Evolutionary conservation across 2,888 invertebrate species (phyloP), one percentile per base, ranked within the genome.

Genomic region (Drosophila algonquin): DNA sequence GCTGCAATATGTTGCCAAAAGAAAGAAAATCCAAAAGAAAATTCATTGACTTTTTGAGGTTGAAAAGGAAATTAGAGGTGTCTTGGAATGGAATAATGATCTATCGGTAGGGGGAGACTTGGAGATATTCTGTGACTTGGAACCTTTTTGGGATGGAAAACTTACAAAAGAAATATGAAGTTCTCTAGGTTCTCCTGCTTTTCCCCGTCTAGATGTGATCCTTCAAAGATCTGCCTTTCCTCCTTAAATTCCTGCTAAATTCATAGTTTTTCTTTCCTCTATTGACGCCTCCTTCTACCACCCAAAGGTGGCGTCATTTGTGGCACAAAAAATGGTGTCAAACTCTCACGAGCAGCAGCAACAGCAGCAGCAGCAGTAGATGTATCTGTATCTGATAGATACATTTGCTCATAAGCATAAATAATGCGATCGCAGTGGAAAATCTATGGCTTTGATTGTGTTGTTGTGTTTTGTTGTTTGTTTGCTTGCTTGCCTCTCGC

Each of bases 341-440:
- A 7, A 81, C 27, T 74, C 85, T 73, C 67, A 73, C 79, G 76
- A 75, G 59, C 77, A 63, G 57, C 77, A 50, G 52, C 52, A 24
- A 61, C 50, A 75, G 59, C 77, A 63, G 57, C 77, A 50, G 52
- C 52, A 24, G 63, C 50, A 65, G 61, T 75, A 78, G 52, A 8
- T 58, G 48, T 48, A 50, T 48, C 47, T 47, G 87, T 81, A 81
- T 84, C 87, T 84, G 75, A 80, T 65, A 79, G 83, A 87, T 85
- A 80, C 83, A 87, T 77, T 80, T 78, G 80, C 89, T 78, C 86
- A 87, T 85, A 80, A 80, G 78, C 85, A 89, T 85, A 87, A 89
- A 89, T 87, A 85, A 85, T 84, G 72, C 81, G 77, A 79, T 89
- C 87, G 64, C 87, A 80, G 85, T 89, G 78, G 82, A 89, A 85